Conservation (phyloP, 2,797 vertebrate genomes). For the Phaenicophaeus curvirostris region DNA sequence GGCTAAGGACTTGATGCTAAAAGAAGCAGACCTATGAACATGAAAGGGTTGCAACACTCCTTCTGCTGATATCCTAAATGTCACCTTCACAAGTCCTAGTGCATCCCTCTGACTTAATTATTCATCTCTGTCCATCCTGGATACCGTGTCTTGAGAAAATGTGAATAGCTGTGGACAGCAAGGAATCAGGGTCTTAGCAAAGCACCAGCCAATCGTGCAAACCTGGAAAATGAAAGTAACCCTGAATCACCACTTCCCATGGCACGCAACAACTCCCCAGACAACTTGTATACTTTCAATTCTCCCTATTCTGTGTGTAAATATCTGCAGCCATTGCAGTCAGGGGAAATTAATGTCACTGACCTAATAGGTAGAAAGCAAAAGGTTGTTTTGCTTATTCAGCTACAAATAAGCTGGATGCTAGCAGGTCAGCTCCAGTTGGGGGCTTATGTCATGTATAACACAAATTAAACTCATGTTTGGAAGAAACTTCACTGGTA, state of each 20-base stretch:
- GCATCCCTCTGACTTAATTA: conserved; percentile 20
- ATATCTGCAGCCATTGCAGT: conserved; percentile 24
- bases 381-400: conserved; percentile 69
- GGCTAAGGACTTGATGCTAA: not conserved
- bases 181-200: not conserved
- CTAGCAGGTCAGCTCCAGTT: conserved; percentile 6
- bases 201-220: not conserved
- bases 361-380: conserved; percentile 60
- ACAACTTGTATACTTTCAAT: not conserved
- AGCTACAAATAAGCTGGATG: conserved; percentile 7
- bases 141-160: conserved; percentile 27
- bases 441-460: conserved; percentile 44
- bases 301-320: not conserved
- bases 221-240: not conserved
- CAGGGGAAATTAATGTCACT: conserved; percentile 59
- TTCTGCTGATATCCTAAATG: not conserved
- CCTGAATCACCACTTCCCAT: not conserved
- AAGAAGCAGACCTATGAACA: conserved; percentile 10
- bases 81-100: conserved; percentile 27
- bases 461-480: conserved; percentile 54
- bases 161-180: not conserved
- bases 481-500: conserved; percentile 50
- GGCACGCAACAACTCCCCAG: not conserved
- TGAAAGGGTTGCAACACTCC: not conserved
- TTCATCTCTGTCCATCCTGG: not conserved